Base-by-base conservation (phyloP, 2,888 invertebrate species). In the Pyrrhosoma nymphula region DNA sequence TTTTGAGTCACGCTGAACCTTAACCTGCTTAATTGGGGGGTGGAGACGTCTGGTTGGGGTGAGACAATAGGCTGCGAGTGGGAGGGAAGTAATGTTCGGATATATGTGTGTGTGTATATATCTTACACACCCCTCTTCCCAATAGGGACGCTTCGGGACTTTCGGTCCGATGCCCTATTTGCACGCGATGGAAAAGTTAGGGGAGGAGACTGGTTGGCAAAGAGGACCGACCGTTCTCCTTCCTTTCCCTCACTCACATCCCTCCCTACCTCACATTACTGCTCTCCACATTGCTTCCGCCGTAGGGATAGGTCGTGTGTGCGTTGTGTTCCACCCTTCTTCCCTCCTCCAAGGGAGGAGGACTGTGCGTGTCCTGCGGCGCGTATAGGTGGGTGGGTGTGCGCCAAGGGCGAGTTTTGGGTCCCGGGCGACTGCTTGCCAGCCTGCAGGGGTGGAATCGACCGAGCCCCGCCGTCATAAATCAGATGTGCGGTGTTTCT, bases 221-320 rank as follows among this genome's bases (percentile, higher is more conserved):
- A 82, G 82, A 82, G 69, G 47, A 47, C 47, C 47, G 47, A 47
- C 69, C 69, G 23, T 69, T 12, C 12, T 69, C 69, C 26, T 26
- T n/a, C 69, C 12, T 69, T 35, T n/a, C 26, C 30, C 93, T 91
- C 91, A 20, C 91, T 82, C 35, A 35, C 18, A 18, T 20, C 23
- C 60, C n/a, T 55, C 88, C 56, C 91, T 90, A 56, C 39, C 63
- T 35, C 35, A 82, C 26, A 82, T 82, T 82, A 82, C 82, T 82
- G 82, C 82, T 82, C 82, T 82, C 82, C 82, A 35, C 82, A 82
- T 82, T 35, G 82, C 91, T 60, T 60, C 93, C 69, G 35, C 47
- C 93, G 47, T 93, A 93, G 93, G 93, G 93, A 69, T 93, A 93
- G 93, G 93, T 93, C 93, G 93, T 69, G 93, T 39, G 39, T 60